Base-by-base conservation (phyloP, 2,113 vertebrate species). In the Morone saxatilis region DNA sequence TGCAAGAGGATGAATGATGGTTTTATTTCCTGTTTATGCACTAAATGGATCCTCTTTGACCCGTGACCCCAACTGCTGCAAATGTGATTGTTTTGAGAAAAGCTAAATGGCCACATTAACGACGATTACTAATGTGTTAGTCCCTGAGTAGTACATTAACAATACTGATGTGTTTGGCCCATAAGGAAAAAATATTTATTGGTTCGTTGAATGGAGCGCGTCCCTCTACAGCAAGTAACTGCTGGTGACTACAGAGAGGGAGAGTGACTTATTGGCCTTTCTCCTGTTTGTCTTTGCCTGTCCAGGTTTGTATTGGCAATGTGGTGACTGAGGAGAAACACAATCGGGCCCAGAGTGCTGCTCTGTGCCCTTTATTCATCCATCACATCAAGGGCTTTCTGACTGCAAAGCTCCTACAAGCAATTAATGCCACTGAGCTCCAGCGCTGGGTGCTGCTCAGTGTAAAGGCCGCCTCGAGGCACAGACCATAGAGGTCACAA, bases 241-340 rank as follows among this genome's bases (percentile, higher is more conserved):
- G 78, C 84, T 76, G 73, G 67, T 59, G 86, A 88, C 80, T 17
- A 62, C 57, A 77, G 69, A 88, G 73, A 88, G 62, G 53, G 19
- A 90, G 78, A 90, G 84, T 91, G 90, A 90, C 84, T 90, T 82
- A 85, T 84, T 92, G 85, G 90, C 89, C 84, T 84, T 75, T 80
- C 73, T 87, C 80, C 57, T 94, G 85, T 94, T 93, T 94, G 80
- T 88, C 80, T 94, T 91, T 89, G 89, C 80, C 81, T 80, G 88
- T 93, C 82, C 87, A 91, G 87, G 88, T 94, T 94, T 94, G 83
- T 87, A 85, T 85, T 95, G 91, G 93, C 92, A 86, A 85, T 83
- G 80, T 84, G 86, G 80, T 78, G 86, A 89, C 86, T 87, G 81
- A 91, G 86, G 84, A 92, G 90, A 94, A 94, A 94, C 92, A 93